phyloP scores from a whole-genome alignment of 2,113 vertebrate species.

The Dascyllus trimaculatus region DNA sequence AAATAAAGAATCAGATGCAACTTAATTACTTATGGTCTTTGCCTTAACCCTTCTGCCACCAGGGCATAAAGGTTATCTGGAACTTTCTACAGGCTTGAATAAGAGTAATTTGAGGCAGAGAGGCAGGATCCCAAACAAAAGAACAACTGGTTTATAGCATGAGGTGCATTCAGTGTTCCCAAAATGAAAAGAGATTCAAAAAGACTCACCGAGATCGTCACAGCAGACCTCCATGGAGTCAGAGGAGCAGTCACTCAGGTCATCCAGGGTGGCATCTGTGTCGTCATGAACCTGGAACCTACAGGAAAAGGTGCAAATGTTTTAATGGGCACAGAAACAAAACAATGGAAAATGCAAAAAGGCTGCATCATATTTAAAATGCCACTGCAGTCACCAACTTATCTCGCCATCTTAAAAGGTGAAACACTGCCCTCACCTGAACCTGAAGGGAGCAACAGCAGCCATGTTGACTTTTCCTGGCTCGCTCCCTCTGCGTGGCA shows the following conservation, averaged over 20 bases:
- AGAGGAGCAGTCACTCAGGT: constrained; percentile 84
- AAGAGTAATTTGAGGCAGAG: too few relatives aligned
- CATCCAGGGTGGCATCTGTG: constrained; percentile 72
- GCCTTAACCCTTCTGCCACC: too few relatives aligned
- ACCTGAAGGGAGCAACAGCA: constrained; percentile 83
- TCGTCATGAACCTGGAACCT: constrained; percentile 80
- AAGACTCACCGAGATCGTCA: constrained; percentile 81
- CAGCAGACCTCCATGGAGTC: constrained; percentile 86
- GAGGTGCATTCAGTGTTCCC: neutral
- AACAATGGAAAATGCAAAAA: neutral
- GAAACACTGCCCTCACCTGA: constrained; percentile 80
- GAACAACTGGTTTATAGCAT: neutral
- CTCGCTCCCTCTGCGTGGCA: constrained; percentile 60
- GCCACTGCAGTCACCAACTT: neutral
- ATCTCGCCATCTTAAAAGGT: constrained; percentile 25
- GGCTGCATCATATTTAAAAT: neutral
- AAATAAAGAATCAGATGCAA: too few relatives aligned
- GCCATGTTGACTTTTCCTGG: constrained; percentile 79
- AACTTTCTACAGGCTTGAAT: too few relatives aligned
- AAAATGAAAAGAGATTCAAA: neutral
- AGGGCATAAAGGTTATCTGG: too few relatives aligned
- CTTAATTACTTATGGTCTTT: too few relatives aligned
- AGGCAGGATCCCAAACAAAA: neutral
- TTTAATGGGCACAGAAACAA: neutral
- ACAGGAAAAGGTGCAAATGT: neutral